These are phyloP conservation scores for Rhegmatorhina hoffmannsi DNA, from an alignment of 2,113 vertebrate genomes.

Conservation along the genomic window DNA sequence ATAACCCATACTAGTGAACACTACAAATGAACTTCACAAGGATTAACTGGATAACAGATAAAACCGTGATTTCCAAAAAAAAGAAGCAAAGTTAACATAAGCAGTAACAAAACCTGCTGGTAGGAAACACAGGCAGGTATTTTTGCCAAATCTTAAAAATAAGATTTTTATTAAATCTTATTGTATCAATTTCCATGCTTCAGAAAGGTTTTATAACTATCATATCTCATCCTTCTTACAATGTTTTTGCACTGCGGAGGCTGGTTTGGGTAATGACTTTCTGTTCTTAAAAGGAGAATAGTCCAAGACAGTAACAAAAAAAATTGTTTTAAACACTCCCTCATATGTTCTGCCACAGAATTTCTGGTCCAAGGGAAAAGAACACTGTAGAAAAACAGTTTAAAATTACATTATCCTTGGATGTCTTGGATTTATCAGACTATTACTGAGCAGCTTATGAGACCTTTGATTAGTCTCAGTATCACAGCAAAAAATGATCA, in stretches of 20 bases:
- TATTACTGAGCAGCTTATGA: not conserved
- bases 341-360: slow-evolving; percentile 48
- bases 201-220: not conserved
- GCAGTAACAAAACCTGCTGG: not conserved
- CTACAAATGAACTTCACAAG: not conserved
- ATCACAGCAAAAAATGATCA: slow-evolving; percentile 1
- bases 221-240: not conserved
- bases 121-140: not conserved
- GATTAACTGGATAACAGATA: not conserved
- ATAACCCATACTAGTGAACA: not conserved
- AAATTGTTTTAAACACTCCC: slow-evolving; percentile 12
- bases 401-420: slow-evolving; percentile 55
- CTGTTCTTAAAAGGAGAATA: slow-evolving; percentile 20
- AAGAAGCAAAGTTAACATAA: not conserved
- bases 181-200: not conserved
- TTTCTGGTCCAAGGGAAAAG: slow-evolving; percentile 14
- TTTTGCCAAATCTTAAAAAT: not conserved
- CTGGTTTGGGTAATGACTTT: not conserved
- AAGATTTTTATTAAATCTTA: not conserved
- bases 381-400: slow-evolving; percentile 53
- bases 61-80: not conserved
- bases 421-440: slow-evolving; percentile 47
- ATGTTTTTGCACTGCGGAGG: not conserved
- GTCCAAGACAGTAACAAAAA: slow-evolving; percentile 32
- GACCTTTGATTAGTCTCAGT: slow-evolving; percentile 30